A percentile compares a stretch with the other conserved stretches of the same genome.
These are phyloP conservation scores for Nilaparvata lugens DNA, from an alignment of 1,140 invertebrate species.

Conservation along the genomic window DNA sequence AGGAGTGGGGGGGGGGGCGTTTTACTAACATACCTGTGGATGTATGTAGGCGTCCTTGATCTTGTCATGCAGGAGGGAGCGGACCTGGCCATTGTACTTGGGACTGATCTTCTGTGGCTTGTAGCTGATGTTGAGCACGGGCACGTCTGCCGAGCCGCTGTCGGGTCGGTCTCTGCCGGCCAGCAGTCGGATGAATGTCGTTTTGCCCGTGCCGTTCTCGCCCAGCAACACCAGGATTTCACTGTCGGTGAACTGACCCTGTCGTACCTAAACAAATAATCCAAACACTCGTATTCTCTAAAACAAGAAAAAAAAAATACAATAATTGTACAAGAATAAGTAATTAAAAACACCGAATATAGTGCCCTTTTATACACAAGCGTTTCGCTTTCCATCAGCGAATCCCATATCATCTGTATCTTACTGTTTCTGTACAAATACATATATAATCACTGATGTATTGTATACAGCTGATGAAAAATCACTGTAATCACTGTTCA, in stretches of 20 bases:
- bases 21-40: conserved; percentile 75
- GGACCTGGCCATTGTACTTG: conserved; percentile 82
- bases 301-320: too few species aligned
- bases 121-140: conserved; percentile 94
- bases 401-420: too few species aligned
- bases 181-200: conserved; percentile 97
- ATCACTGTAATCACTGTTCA: too few species aligned
- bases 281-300: too few species aligned
- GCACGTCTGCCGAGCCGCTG: conserved; percentile 73
- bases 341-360: too few species aligned
- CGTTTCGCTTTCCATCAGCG: too few species aligned
- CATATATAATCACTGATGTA: too few species aligned
- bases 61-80: conserved; percentile 88
- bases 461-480: too few species aligned
- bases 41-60: conserved; percentile 95
- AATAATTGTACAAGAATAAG: too few species aligned
- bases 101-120: conserved; percentile 99
- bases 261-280: conserved; percentile 33
- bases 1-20: too few species aligned
- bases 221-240: conserved; percentile 98
- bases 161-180: conserved; percentile 92
- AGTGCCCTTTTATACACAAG: too few species aligned
- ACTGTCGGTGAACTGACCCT: conserved; percentile 97
- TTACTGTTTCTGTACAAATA: too few species aligned
- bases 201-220: conserved; percentile 99